These are phyloP conservation scores for Acropternis orthonyx DNA, from an alignment of 2,797 vertebrate genomes.

Conservation along the genomic window DNA sequence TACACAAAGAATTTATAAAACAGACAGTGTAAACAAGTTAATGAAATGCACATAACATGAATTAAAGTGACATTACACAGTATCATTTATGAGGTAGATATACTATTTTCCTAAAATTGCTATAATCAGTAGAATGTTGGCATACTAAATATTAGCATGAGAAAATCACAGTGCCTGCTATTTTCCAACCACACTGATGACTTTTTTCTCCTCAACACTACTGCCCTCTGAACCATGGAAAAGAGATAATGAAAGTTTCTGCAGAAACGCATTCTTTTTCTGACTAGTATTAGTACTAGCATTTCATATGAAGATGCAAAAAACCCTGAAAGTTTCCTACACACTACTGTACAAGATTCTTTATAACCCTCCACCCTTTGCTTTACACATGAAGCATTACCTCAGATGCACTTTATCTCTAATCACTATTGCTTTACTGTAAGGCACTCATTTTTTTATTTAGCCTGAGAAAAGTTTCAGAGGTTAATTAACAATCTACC, in stretches of 20 bases:
- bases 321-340: background rate
- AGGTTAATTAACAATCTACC: background rate
- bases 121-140: background rate
- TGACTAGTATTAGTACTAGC: background rate
- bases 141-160: background rate
- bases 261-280: background rate
- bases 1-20: conserved; percentile 2
- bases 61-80: conserved; percentile 10
- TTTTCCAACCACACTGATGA: background rate
- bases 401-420: background rate
- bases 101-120: background rate
- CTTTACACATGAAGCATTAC: background rate
- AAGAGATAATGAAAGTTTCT: background rate
- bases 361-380: background rate
- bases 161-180: background rate
- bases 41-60: conserved; percentile 8
- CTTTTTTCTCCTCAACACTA: background rate
- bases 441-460: background rate
- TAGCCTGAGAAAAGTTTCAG: background rate
- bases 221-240: background rate
- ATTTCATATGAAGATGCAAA: background rate
- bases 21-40: background rate
- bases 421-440: background rate
- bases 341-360: background rate
- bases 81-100: background rate